Base-by-base conservation (phyloP, 1,140 invertebrate species). In the Panagrolaimus sp. region DNA sequence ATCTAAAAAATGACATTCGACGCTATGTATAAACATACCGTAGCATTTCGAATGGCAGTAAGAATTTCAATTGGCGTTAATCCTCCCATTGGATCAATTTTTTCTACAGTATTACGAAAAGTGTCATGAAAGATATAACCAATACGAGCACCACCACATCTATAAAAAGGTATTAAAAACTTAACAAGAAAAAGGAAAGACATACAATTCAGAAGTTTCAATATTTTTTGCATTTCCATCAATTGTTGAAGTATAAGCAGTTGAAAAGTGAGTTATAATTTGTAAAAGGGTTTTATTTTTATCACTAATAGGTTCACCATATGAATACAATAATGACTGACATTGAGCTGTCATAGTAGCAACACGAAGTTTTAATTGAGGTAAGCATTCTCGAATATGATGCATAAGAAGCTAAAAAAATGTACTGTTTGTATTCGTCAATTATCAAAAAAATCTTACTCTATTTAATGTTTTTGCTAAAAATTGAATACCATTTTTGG, bases 51-150 rank as follows among this genome's bases (percentile, higher is more conserved):
- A 70, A 98, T 98, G 7, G 96, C 96, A 42, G 95, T 98, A 16
- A 98, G 85, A 79, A 98, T 94, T 83, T 98, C 95, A 87, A 92
- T 89, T 84, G 92, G 92, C 4, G 90, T 91, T 13, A 98, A 86
- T 69, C 92, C 93, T 63, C 89, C 89, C 71, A 98, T 84, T 11
- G 96, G 94, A 86, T 98, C 91, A 77, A 99, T 93, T 1, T 89
- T 90, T 83, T 96, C 91, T 63, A 99, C 84, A 5, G 92, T 92
- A 76, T 89, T 87, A 20, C 93, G 93, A 85, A 98, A 98, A 5
- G 92, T 96, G 84, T 98, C 94, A 82, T 98, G 95, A 85, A 99
- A 99, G 83, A 99, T 98, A 82, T 96, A 98, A 85, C 94, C 96
- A 72, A 99, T 98, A 65, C 96, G 87, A 25, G 96, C 96, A 62